A percentile compares a stretch with the other conserved stretches of the same genome.
These are phyloP conservation scores for Platysternon megacephalum DNA, from an alignment of 2,113 vertebrate genomes.

Conservation along the genomic window DNA sequence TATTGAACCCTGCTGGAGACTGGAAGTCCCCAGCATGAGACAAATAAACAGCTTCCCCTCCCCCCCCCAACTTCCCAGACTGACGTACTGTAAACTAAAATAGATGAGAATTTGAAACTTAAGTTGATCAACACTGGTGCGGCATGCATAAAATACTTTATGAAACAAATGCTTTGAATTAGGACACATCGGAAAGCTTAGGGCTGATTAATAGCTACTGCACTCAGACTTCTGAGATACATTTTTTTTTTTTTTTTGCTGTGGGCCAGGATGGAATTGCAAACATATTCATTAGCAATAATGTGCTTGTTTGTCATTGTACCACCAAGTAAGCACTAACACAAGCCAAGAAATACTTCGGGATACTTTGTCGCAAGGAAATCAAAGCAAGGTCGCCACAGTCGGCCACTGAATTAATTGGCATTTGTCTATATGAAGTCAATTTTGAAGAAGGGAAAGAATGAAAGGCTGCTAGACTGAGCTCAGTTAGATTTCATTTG, in stretches of 20 bases:
- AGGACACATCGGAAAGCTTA: constrained; percentile 62
- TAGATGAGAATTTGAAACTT: constrained; percentile 60
- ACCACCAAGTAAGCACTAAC: constrained; percentile 51
- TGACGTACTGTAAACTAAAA: constrained; percentile 58
- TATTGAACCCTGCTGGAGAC: constrained; percentile 49
- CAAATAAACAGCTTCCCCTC: constrained; percentile 56
- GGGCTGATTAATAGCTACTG: constrained; percentile 60
- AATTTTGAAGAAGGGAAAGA: constrained; percentile 50
- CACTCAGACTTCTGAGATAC: constrained; percentile 50
- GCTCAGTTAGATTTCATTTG: constrained; percentile 35
- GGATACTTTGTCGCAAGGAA: constrained; percentile 58
- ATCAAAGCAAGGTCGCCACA: constrained; percentile 48
- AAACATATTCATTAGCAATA: constrained; percentile 74
- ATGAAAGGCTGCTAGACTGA: constrained; percentile 16
- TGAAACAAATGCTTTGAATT: constrained; percentile 68
- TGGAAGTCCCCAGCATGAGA: constrained; percentile 51
- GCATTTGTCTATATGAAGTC: constrained; percentile 15
- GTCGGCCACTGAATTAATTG: constrained; percentile 49
- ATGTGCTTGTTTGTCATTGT: constrained; percentile 65
- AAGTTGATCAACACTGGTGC: constrained; percentile 48
- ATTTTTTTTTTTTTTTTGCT: constrained; percentile 33
- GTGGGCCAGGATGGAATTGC: constrained; percentile 62
- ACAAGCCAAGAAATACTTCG: constrained; percentile 64
- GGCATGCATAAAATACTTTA: constrained; percentile 61
- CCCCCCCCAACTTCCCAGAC: constrained; percentile 35